phyloP scores from a whole-genome alignment of 2,888 invertebrate species.

The Ophonus ardosiacus region DNA sequence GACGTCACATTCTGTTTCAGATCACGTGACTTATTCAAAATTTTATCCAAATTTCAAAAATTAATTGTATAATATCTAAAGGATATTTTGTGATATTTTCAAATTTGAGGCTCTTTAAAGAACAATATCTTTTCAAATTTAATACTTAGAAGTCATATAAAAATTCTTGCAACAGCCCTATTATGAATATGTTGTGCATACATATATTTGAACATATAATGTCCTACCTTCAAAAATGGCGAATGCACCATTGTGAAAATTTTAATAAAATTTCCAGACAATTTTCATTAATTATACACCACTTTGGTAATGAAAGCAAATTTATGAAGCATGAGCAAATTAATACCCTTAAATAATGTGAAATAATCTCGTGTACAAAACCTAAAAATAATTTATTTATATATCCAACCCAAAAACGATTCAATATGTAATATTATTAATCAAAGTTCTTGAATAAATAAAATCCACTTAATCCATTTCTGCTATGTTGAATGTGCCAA shows the following conservation, averaged over 20 bases:
- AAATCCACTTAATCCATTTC: constrained; percentile 47
- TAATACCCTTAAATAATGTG: constrained; percentile 3
- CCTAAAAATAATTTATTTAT: constrained; percentile 14
- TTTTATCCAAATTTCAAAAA: too few relatives aligned
- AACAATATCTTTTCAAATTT: too few relatives aligned
- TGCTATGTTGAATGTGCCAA: constrained; percentile 31
- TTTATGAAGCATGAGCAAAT: neutral
- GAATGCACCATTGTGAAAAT: neutral
- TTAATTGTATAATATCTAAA: too few relatives aligned
- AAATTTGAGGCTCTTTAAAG: too few relatives aligned
- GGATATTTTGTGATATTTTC: too few relatives aligned
- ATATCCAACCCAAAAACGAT: neutral
- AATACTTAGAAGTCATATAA: too few relatives aligned
- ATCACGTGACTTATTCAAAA: too few relatives aligned
- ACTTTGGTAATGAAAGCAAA: neutral
- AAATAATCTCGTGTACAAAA: neutral
- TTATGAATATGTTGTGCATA: too few relatives aligned
- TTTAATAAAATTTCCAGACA: constrained; percentile 7
- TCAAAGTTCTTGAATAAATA: constrained; percentile 26
- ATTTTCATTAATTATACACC: neutral
- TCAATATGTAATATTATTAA: constrained; percentile 15
- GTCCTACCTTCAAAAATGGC: neutral
- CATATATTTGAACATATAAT: neutral
- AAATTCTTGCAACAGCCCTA: too few relatives aligned
- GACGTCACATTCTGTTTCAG: too few relatives aligned